Evolutionary conservation across 2,888 invertebrate species (phyloP).

Genomic region (Cryptocephalus moraei): DNA sequence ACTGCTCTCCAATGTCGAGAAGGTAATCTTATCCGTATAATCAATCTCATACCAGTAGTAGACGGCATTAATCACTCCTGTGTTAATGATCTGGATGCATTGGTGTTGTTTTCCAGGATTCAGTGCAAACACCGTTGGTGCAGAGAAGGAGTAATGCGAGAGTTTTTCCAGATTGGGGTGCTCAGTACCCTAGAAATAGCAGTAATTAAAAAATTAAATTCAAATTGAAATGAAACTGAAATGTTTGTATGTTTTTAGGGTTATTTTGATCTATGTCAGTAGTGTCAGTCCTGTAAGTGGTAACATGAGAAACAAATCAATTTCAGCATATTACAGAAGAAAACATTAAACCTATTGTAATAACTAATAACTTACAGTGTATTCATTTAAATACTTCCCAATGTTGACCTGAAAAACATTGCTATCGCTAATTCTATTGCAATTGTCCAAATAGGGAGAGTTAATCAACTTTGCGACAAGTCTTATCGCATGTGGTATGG

Average conservation of each 20-base stretch:
- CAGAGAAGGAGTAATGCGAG: slow-evolving; percentile 37
- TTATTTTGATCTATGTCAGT: not conserved
- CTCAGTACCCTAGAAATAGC: slow-evolving; percentile 35
- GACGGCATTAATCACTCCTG: slow-evolving; percentile 42
- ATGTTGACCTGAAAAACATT: slow-evolving; percentile 47
- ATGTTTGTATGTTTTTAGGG: too few relatives aligned
- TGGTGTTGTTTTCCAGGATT: slow-evolving; percentile 14
- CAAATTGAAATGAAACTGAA: not conserved
- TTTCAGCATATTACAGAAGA: too few relatives aligned
- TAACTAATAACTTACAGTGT: slow-evolving; percentile 48
- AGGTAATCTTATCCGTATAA: slow-evolving; percentile 34
- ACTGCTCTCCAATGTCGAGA: slow-evolving; percentile 37
- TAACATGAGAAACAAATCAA: too few relatives aligned
- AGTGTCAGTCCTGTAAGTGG: too few relatives aligned
- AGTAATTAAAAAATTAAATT: not conserved
- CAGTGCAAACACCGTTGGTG: slow-evolving; percentile 21
- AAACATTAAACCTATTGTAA: too few relatives aligned
- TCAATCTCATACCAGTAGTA: slow-evolving; percentile 48
- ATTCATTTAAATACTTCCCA: slow-evolving; percentile 47
- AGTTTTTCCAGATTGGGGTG: slow-evolving; percentile 44
- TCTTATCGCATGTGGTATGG: slow-evolving; percentile 44
- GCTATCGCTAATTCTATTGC: slow-evolving; percentile 46
- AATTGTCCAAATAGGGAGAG: slow-evolving; percentile 48
- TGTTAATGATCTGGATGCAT: slow-evolving; percentile 25
- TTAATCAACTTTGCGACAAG: slow-evolving; percentile 49